These are phyloP conservation scores for Electrona antarctica DNA, from an alignment of 2,113 vertebrate genomes.

Conservation along the genomic window DNA sequence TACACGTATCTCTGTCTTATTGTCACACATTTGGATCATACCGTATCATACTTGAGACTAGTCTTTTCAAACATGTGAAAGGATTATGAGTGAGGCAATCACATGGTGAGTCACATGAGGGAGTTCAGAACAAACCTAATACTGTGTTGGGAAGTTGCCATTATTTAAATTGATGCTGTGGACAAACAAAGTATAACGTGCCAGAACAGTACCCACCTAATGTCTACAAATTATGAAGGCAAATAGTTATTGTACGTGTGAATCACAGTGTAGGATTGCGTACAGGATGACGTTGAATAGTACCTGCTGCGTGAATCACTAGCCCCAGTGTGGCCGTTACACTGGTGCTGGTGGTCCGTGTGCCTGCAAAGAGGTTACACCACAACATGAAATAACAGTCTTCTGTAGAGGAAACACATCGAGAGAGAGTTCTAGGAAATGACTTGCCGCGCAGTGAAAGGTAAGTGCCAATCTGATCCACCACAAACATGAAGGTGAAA, in stretches of 20 bases:
- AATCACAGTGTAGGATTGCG: background rate
- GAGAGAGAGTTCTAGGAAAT: background rate
- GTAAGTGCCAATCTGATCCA: conserved; percentile 79
- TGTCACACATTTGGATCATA: background rate
- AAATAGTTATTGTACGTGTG: background rate
- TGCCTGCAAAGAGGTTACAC: conserved; percentile 62
- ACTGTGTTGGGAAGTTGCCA: conserved; percentile 16
- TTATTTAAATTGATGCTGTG: background rate
- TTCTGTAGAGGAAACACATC: background rate
- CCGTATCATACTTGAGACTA: background rate
- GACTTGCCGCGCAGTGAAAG: conserved; percentile 68
- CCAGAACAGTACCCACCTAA: background rate
- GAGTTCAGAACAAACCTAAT: background rate
- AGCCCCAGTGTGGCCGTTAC: conserved; percentile 81
- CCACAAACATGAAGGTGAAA: conserved; percentile 83
- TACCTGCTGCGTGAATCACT: conserved; percentile 84
- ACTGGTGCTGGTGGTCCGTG: conserved; percentile 52
- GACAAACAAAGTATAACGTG: background rate
- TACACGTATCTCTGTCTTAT: background rate
- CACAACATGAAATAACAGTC: background rate
- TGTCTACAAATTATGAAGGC: background rate
- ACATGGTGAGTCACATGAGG: conserved; percentile 54
- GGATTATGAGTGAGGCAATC: conserved; percentile 6
- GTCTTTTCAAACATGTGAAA: background rate
- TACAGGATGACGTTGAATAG: background rate